phyloP scores from a whole-genome alignment of 2,113 vertebrate species.

The Gavialis gangeticus region DNA sequence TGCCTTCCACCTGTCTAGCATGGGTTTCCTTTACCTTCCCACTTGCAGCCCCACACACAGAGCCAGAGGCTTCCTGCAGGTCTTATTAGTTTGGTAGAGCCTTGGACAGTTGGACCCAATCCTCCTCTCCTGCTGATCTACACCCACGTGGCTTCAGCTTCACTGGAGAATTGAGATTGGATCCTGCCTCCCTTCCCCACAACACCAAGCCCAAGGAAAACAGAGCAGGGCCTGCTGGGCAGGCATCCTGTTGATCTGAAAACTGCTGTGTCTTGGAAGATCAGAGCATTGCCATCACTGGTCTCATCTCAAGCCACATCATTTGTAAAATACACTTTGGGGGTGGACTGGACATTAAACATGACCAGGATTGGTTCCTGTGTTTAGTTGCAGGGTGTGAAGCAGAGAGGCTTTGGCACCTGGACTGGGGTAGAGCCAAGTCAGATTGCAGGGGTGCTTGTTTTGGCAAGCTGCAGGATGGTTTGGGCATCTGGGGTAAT shows the following conservation, averaged over 20 bases:
- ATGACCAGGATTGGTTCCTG: neutral
- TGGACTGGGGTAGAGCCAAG: neutral
- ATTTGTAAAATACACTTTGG: neutral
- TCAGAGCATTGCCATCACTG: conserved; percentile 6
- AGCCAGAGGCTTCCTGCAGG: neutral
- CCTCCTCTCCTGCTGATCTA: neutral
- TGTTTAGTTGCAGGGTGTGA: neutral
- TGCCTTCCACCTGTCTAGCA: neutral
- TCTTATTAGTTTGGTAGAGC: neutral
- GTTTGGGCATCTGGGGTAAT: neutral
- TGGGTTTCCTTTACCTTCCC: neutral
- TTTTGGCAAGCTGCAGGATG: neutral
- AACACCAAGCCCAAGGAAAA: neutral
- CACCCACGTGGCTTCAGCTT: neutral
- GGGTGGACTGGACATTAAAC: neutral
- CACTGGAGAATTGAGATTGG: neutral
- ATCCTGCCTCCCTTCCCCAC: neutral
- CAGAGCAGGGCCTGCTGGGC: neutral
- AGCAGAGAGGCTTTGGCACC: neutral
- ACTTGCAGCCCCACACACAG: neutral
- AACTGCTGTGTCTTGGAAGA: conserved; percentile 19
- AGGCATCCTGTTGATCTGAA: neutral
- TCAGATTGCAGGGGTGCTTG: neutral
- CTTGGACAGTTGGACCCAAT: neutral
- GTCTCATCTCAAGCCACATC: neutral